These are phyloP conservation scores for Helicoverpa assulta DNA, from an alignment of 2,888 invertebrate species.

Conservation along the genomic window DNA sequence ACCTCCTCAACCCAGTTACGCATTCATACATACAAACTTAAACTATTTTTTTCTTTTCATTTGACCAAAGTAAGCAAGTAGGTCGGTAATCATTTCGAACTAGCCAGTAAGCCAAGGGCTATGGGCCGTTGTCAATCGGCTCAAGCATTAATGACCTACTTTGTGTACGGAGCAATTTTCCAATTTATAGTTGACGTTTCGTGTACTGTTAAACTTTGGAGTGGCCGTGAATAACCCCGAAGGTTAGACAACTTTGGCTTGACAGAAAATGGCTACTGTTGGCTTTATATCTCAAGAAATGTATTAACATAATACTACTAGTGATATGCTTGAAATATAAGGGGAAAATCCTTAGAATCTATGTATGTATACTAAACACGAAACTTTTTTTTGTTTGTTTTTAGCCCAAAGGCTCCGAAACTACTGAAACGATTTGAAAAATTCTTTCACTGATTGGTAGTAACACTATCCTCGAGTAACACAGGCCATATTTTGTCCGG, in stretches of 20 bases:
- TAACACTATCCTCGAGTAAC: too few species aligned
- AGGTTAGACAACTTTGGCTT: slow-evolving; percentile 14
- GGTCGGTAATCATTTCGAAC: slow-evolving; percentile 5
- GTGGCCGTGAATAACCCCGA: background rate
- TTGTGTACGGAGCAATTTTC: slow-evolving; percentile 23
- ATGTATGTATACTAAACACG: too few species aligned
- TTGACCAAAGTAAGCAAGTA: background rate
- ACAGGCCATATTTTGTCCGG: too few species aligned
- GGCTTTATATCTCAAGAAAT: too few species aligned
- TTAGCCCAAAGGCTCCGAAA: too few species aligned
- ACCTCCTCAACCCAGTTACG: too few species aligned
- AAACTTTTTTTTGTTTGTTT: too few species aligned
- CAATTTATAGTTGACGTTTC: slow-evolving; percentile 21
- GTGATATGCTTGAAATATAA: background rate
- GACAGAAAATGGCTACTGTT: too few species aligned
- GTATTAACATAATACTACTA: too few species aligned
- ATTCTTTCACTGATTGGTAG: too few species aligned
- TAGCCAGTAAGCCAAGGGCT: background rate
- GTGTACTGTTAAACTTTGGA: background rate
- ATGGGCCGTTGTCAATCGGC: slow-evolving; percentile 13
- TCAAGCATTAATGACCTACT: slow-evolving; percentile 11
- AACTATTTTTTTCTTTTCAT: too few species aligned
- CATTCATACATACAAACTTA: background rate
- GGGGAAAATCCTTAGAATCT: slow-evolving; percentile 2
- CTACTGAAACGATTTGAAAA: too few species aligned